These are phyloP conservation scores for Cryptus armator DNA, from an alignment of 2,888 invertebrate species.

Conservation along the genomic window DNA sequence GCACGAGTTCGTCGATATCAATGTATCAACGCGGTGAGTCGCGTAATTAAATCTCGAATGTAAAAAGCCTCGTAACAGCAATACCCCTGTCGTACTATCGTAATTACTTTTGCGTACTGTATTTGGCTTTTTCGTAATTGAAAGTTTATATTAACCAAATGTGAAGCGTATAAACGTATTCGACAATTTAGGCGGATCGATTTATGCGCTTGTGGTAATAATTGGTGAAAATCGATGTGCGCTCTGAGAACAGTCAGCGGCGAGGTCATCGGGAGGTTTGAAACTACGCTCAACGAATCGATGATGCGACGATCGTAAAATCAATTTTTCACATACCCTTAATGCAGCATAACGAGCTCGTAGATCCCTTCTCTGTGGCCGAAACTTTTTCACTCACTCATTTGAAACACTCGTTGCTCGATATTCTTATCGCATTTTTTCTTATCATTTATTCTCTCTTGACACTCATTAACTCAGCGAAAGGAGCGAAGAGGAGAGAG, in stretches of 20 bases:
- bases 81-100: not conserved
- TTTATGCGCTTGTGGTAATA: not conserved
- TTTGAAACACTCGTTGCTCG: slow-evolving; percentile 1
- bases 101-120: not conserved
- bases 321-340: not conserved
- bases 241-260: not conserved
- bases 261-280: not conserved
- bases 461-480: slow-evolving; percentile 37
- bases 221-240: not conserved
- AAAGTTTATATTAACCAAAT: not conserved
- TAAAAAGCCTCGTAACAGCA: slow-evolving; percentile 21
- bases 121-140: not conserved
- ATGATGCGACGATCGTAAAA: not conserved
- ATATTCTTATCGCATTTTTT: slow-evolving; percentile 53
- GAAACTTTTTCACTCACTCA: slow-evolving; percentile 45
- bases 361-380: not conserved
- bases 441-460: slow-evolving; percentile 39
- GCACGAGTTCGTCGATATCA: slow-evolving; percentile 46
- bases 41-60: slow-evolving; percentile 50
- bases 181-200: not conserved
- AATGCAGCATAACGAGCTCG: slow-evolving; percentile 9
- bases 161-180: not conserved
- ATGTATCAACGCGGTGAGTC: slow-evolving; percentile 37
- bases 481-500: not conserved
- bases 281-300: too few species aligned